Conservation (phyloP, 2,113 vertebrate species). For the Ranitomeya variabilis region DNA sequence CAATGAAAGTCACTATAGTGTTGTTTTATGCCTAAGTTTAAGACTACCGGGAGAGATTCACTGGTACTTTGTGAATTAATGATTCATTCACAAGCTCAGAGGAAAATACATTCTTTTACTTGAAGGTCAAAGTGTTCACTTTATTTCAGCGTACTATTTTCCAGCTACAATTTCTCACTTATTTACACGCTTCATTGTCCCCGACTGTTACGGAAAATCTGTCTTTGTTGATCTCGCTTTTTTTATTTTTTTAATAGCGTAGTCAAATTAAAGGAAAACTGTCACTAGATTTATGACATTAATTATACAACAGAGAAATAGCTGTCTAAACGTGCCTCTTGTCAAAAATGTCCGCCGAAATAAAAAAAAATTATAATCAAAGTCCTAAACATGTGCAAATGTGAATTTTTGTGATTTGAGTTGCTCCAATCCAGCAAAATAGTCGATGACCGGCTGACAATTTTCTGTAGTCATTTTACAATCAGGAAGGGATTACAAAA, state of each 20-base stretch:
- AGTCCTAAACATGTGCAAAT: too few species aligned
- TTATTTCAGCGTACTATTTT: constrained; percentile 33
- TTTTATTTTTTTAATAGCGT: background rate
- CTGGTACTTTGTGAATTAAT: constrained; percentile 57
- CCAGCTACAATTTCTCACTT: background rate
- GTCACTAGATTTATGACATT: too few species aligned
- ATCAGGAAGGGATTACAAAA: too few species aligned
- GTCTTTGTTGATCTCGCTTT: background rate
- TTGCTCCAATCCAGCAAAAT: too few species aligned
- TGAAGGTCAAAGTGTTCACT: constrained; percentile 55
- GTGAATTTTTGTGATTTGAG: too few species aligned
- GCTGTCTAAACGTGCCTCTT: too few species aligned
- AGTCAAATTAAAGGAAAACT: background rate
- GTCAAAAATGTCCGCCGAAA: too few species aligned
- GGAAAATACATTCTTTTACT: constrained; percentile 39
- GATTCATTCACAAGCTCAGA: constrained; percentile 48
- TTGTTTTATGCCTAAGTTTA: constrained; percentile 57
- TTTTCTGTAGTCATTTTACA: too few species aligned
- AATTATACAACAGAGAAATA: too few species aligned
- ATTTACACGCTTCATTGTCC: constrained; percentile 35
- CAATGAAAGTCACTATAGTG: constrained; percentile 45
- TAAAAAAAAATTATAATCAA: too few species aligned
- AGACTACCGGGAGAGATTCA: constrained; percentile 49
- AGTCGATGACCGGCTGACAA: too few species aligned
- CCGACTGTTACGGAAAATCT: background rate